phyloP scores from a whole-genome alignment of 1,140 invertebrate species.

The Drosophila obscura region DNA sequence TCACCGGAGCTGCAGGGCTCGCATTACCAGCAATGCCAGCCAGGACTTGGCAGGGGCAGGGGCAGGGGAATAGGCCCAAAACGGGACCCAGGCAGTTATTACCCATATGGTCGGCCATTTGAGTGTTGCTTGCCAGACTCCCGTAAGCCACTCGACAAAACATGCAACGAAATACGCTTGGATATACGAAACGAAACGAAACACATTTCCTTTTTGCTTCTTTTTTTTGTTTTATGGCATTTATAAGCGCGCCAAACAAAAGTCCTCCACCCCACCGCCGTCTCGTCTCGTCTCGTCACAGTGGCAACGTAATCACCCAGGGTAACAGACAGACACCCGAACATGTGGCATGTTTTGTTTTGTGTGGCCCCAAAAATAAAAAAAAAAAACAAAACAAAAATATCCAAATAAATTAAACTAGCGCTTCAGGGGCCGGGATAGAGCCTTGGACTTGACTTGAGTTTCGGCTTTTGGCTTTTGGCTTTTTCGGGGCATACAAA shows the following conservation, averaged over 20 bases:
- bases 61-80: background rate
- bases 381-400: background rate
- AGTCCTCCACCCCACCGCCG: too few relatives aligned
- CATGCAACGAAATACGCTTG: slow-evolving; percentile 7
- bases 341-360: slow-evolving; percentile 16
- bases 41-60: background rate
- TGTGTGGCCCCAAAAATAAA: slow-evolving; percentile 12
- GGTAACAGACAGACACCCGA: slow-evolving; percentile 14
- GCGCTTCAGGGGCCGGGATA: background rate
- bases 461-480: too few relatives aligned
- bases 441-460: too few relatives aligned
- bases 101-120: slow-evolving; percentile 46
- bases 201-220: slow-evolving; percentile 37
- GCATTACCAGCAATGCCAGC: slow-evolving; percentile 59
- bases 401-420: slow-evolving; percentile 53
- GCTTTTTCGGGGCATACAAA: too few relatives aligned
- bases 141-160: slow-evolving; percentile 33
- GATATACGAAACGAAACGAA: slow-evolving; percentile 2
- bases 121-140: slow-evolving; percentile 37
- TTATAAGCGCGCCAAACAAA: slow-evolving; percentile 43
- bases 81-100: slow-evolving; percentile 16
- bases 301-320: slow-evolving; percentile 18
- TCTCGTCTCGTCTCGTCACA: background rate
- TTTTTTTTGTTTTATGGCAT: slow-evolving; percentile 40
- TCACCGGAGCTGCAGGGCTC: slow-evolving; percentile 34